These are phyloP conservation scores for Oryctes rhinoceros DNA, from an alignment of 1,140 invertebrate genomes.

Conservation along the genomic window DNA sequence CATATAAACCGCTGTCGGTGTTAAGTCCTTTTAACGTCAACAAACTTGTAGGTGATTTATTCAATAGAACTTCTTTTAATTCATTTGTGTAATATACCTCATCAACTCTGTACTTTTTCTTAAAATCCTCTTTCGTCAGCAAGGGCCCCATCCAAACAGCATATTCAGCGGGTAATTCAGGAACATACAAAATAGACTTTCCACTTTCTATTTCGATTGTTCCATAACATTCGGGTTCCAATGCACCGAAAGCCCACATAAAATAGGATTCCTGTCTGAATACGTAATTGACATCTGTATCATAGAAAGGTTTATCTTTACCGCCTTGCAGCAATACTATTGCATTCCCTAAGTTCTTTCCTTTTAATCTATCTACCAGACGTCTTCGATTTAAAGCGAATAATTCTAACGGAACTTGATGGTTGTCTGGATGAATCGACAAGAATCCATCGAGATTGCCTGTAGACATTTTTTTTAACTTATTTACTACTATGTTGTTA, in stretches of 20 bases:
- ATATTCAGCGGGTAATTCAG: slow-evolving; percentile 81
- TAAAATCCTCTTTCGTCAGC: slow-evolving; percentile 73
- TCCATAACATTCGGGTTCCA: slow-evolving; percentile 88
- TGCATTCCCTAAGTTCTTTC: slow-evolving; percentile 58
- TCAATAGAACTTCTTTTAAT: slow-evolving; percentile 61
- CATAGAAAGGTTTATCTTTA: slow-evolving; percentile 62
- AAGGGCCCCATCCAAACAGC: slow-evolving; percentile 88
- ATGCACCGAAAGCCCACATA: slow-evolving; percentile 87
- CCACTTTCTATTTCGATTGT: slow-evolving; percentile 78
- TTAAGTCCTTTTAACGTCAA: slow-evolving; percentile 70
- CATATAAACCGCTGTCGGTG: slow-evolving; percentile 82
- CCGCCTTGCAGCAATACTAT: slow-evolving; percentile 64
- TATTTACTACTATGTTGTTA: too few species aligned
- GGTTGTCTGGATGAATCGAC: slow-evolving; percentile 63
- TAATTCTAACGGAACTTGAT: slow-evolving; percentile 64
- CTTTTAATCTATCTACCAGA: slow-evolving; percentile 58
- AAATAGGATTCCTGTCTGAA: slow-evolving; percentile 78
- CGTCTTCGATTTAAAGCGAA: slow-evolving; percentile 63
- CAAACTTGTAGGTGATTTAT: slow-evolving; percentile 52
- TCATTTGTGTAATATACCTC: slow-evolving; percentile 81
- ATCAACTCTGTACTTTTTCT: slow-evolving; percentile 82
- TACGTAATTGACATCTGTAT: slow-evolving; percentile 64
- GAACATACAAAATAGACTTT: slow-evolving; percentile 80
- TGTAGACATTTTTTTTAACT: not conserved
- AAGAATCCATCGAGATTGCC: not conserved